These are phyloP conservation scores for Arge pagana DNA, from an alignment of 2,888 invertebrate species.

Conservation along the genomic window DNA sequence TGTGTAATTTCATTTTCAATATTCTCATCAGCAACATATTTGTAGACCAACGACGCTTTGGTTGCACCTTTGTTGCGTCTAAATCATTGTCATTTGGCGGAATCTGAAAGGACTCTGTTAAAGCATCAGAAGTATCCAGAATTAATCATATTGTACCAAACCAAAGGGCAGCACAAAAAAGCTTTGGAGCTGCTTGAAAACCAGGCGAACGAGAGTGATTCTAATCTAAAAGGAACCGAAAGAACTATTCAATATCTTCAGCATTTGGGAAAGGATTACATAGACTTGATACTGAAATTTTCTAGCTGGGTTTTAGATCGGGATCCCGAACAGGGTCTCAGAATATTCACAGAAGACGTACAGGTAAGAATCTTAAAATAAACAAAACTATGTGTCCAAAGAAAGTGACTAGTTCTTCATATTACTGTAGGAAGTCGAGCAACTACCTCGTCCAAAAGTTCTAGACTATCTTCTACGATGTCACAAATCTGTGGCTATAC, in stretches of 20 bases:
- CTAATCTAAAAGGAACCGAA: conserved; percentile 78
- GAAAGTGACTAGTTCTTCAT: conserved; percentile 3
- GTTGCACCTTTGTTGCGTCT: conserved; percentile 89
- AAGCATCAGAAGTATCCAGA: conserved; percentile 90
- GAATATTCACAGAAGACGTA: conserved; percentile 61
- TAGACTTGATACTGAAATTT: conserved; percentile 91
- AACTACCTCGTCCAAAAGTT: conserved; percentile 84
- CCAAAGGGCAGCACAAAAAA: conserved; percentile 88
- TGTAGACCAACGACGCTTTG: conserved; percentile 91
- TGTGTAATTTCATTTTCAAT: background rate
- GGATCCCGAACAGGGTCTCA: conserved; percentile 87
- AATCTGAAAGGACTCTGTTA: conserved; percentile 87
- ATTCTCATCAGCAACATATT: conserved; percentile 28
- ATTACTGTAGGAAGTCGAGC: conserved; percentile 75
- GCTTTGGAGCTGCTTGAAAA: conserved; percentile 86
- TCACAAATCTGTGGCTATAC: conserved; percentile 81
- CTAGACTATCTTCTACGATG: conserved; percentile 85
- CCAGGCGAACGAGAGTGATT: conserved; percentile 75
- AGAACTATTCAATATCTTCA: conserved; percentile 91
- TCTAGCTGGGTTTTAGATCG: conserved; percentile 89
- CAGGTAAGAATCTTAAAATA: conserved; percentile 38
- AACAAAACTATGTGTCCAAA: background rate
- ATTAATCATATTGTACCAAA: conserved; percentile 93
- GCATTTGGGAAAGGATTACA: conserved; percentile 75
- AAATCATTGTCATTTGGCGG: conserved; percentile 91